phyloP scores from a whole-genome alignment of 2,888 invertebrate species.

The Hirtodrosophila duncani region DNA sequence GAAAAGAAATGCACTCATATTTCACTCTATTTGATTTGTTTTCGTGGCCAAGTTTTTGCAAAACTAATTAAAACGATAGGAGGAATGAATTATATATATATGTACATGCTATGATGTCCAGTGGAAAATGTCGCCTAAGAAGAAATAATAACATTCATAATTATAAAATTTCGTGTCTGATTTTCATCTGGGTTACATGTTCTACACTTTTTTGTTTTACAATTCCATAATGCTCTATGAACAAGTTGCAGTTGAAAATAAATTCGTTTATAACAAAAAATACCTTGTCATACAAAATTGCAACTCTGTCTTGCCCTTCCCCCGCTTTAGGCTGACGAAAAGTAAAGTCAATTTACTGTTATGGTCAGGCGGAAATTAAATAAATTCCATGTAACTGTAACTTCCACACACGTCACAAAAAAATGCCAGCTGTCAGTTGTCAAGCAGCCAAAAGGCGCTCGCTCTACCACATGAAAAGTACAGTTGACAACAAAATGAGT shows the following conservation, averaged over 20 bases:
- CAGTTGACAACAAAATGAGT: conserved; percentile 32
- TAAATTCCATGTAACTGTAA: conserved; percentile 55
- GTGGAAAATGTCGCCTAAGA: conserved; percentile 30
- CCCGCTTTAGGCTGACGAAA: too few species aligned
- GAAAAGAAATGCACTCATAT: too few species aligned
- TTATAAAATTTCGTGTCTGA: conserved; percentile 25
- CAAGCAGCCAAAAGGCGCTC: conserved; percentile 33
- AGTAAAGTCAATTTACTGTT: conserved; percentile 45
- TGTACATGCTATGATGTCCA: neutral
- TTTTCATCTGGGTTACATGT: conserved; percentile 27
- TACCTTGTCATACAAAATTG: too few species aligned
- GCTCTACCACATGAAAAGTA: too few species aligned
- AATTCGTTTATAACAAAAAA: too few species aligned
- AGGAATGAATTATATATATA: conserved; percentile 11
- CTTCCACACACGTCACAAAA: conserved; percentile 42
- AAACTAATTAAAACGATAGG: conserved; percentile 69
- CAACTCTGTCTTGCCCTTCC: too few species aligned
- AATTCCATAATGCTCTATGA: conserved; percentile 1
- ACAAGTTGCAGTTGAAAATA: too few species aligned
- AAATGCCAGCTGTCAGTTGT: conserved; percentile 61
- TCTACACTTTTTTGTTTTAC: neutral
- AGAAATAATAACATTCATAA: conserved; percentile 16
- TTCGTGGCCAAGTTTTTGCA: conserved; percentile 56
- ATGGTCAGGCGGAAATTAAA: conserved; percentile 59
- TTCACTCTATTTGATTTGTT: conserved; percentile 3